Evolutionary conservation across 2,113 vertebrate genomes (phyloP), one percentile per base, ranked within the genome.

Genomic region (Gobiocypris rarus): DNA sequence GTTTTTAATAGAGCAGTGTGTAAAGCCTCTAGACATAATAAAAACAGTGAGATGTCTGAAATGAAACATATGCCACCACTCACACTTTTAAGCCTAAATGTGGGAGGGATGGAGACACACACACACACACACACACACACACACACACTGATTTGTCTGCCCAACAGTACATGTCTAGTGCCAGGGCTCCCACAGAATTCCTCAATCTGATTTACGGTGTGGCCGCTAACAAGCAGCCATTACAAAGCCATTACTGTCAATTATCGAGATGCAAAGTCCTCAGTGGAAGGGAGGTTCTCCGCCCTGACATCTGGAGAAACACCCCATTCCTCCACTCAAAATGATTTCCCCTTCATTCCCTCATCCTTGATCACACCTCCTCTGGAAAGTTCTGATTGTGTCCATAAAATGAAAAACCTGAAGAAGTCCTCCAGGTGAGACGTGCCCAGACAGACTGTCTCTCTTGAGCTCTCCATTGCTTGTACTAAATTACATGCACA

Each of bases 171-270:
- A 61, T 83, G 81, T 85, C 81, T 65, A 48, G 65, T 83, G 70
- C 82, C 75, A 52, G 63, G 84, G 86, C 84, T 84, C 89, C 86
- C 79, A 59, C 82, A 48, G 79, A 85, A 80, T 93, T 89, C 84
- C 84, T 88, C 75, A 63, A 74, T 80, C 77, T 19, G 82, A 84
- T 90, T 90, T 88, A 77, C 71, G 77, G 86, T 87, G 86, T 81
- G 82, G 85, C 82, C 63, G 81, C 85, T 87, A 81, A 69, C 80
- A 59, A 61, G 34, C 75, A 80, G 31, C 90, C 59, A 81, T 92
- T 89, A 90, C 86, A 90, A 67, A 91, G 89, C 86, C 88, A 88
- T 94, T 92, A 91, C 89, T 81, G 88, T 92, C 91, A 91, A 84
- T 91, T 89, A 90, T 76, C 81, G 87, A 88, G 89, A 85, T 73